These are phyloP conservation scores for Cataglyphis altisquamis DNA, from an alignment of 2,888 invertebrate species.

Conservation along the genomic window DNA sequence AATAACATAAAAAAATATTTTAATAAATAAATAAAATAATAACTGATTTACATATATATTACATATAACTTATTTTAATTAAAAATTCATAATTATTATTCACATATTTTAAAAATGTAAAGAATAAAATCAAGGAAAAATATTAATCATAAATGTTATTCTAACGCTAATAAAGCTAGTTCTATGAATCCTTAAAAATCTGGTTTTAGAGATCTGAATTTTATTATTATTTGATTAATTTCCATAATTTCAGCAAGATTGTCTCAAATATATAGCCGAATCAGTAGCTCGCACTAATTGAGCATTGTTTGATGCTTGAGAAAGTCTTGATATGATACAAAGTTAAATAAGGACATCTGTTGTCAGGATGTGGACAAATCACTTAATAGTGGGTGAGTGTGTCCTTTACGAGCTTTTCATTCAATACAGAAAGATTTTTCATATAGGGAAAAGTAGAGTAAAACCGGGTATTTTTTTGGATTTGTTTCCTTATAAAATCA, in stretches of 20 bases:
- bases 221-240: constrained; percentile 4
- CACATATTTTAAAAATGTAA: background rate
- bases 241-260: constrained; percentile 24
- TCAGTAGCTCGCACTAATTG: constrained; percentile 7
- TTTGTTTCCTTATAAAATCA: too few relatives aligned
- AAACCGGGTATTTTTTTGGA: too few relatives aligned
- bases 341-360: constrained; percentile 53
- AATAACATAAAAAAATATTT: background rate
- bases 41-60: background rate
- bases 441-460: too few relatives aligned
- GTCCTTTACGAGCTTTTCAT: background rate
- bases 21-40: background rate
- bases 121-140: background rate
- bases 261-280: constrained; percentile 13
- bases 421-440: constrained; percentile 13
- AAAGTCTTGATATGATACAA: constrained; percentile 60
- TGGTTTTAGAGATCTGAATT: background rate
- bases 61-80: background rate
- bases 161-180: background rate
- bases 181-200: background rate
- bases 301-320: constrained; percentile 36
- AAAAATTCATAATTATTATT: background rate
- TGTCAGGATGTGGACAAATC: constrained; percentile 67
- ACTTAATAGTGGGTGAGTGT: constrained; percentile 70
- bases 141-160: constrained; percentile 1